phyloP scores from a whole-genome alignment of 2,888 invertebrate genomes.

The Zaprionus obscuricornis region DNA sequence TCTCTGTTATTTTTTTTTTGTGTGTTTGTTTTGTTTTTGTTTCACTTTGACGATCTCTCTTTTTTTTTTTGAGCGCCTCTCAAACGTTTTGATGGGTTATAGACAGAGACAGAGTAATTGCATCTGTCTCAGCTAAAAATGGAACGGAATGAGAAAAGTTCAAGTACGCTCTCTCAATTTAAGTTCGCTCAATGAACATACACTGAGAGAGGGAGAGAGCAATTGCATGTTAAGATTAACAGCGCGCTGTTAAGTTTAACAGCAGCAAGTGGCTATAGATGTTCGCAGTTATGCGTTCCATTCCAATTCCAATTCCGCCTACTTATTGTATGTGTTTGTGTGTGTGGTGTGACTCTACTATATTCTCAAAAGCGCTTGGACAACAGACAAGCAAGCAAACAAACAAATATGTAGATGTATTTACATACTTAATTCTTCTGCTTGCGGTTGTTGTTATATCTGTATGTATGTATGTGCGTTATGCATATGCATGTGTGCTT shows the following conservation, averaged over 20 bases:
- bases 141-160: conserved; percentile 2
- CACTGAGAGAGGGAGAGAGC: conserved; percentile 9
- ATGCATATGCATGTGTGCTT: no score
- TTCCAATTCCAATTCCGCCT: conserved; percentile 42
- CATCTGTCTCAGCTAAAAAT: not conserved
- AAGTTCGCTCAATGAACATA: conserved; percentile 1
- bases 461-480: conserved; percentile 1
- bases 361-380: conserved; percentile 31
- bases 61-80: conserved; percentile 26
- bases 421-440: conserved; percentile 37
- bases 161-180: not conserved
- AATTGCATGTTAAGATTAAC: conserved; percentile 8
- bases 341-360: conserved; percentile 51
- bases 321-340: no score
- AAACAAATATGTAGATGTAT: conserved; percentile 35
- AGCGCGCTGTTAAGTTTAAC: conserved; percentile 34
- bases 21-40: no score
- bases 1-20: conserved; percentile 13
- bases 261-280: conserved; percentile 52
- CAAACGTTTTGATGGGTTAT: not conserved
- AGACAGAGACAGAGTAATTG: not conserved
- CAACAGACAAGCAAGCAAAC: conserved; percentile 16
- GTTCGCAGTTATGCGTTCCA: conserved; percentile 33
- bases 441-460: conserved; percentile 22
- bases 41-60: conserved; percentile 52